Percentiles rank a stretch among this genome's conserved stretches.
Conservation (phyloP, 2,797 vertebrate genomes). For the Sorex maritimensis region DNA sequence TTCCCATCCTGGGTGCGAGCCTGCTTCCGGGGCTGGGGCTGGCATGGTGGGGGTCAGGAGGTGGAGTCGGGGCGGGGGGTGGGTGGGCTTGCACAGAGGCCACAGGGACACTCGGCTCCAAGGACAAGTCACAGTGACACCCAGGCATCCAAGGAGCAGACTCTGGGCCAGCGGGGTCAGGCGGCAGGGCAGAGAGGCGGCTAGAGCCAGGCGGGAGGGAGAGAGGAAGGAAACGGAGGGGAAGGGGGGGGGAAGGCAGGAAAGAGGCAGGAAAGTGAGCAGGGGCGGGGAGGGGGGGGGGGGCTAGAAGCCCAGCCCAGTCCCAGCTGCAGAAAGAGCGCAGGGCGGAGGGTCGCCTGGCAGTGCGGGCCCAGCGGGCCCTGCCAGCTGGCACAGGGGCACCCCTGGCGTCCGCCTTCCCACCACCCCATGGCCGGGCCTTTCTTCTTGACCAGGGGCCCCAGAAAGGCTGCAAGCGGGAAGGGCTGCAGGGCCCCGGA, state of each 20-base stretch:
- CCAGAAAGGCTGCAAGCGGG: background rate
- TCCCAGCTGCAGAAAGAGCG: too few relatives aligned
- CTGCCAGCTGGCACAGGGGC: background rate
- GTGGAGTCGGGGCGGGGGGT: too few relatives aligned
- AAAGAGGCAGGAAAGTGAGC: background rate
- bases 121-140: fast-evolving
- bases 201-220: too few relatives aligned
- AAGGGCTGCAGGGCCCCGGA: background rate
- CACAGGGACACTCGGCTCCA: background rate
- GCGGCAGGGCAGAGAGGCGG: background rate
- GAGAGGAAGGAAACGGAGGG: background rate
- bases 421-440: background rate
- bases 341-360: too few relatives aligned
- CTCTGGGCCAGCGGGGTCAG: fast-evolving
- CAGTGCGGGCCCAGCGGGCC: too few relatives aligned
- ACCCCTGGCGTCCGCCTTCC: background rate
- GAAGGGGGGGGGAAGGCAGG: background rate
- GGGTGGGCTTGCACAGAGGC: too few relatives aligned
- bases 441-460: background rate
- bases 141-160: background rate
- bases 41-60: background rate
- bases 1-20: too few relatives aligned
- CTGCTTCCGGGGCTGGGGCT: background rate
- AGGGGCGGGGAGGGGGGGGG: background rate
- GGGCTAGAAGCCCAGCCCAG: too few relatives aligned